phyloP scores from a whole-genome alignment of 2,888 invertebrate species.

The Aphodius sticticus region DNA sequence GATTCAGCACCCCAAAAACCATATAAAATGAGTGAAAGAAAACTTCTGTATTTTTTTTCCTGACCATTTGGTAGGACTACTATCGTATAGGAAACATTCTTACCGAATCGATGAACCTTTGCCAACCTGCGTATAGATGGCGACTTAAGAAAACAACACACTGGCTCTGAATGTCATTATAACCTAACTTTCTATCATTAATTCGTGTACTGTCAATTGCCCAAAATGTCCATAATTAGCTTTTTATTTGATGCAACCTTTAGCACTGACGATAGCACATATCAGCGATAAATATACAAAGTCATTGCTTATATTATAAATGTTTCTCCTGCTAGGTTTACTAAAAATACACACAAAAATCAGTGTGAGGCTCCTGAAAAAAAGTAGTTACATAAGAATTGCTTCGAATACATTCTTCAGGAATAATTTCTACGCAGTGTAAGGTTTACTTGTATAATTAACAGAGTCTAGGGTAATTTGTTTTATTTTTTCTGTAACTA shows the following conservation, averaged over 20 bases:
- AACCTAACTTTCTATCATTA: not conserved
- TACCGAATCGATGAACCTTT: too few relatives aligned
- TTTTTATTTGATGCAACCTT: not conserved
- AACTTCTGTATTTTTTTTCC: too few relatives aligned
- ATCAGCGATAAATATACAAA: not conserved
- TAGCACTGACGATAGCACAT: not conserved
- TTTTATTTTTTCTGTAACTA: constrained; percentile 13
- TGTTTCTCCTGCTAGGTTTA: not conserved
- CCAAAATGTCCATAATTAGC: not conserved
- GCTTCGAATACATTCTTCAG: not conserved
- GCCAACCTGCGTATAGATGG: too few relatives aligned
- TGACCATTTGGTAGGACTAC: too few relatives aligned
- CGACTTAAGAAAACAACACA: not conserved
- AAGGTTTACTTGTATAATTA: not conserved
- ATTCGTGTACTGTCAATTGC: not conserved
- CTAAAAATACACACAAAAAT: not conserved
- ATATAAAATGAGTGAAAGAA: too few relatives aligned
- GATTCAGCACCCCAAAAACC: too few relatives aligned
- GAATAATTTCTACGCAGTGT: not conserved
- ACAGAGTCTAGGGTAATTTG: not conserved
- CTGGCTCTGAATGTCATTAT: not conserved
- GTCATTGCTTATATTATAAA: not conserved
- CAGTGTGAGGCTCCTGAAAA: not conserved
- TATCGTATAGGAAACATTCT: too few relatives aligned
- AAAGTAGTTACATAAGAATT: not conserved